Conservation (phyloP, 2,888 invertebrate species). For the Cheilosia grossa region DNA sequence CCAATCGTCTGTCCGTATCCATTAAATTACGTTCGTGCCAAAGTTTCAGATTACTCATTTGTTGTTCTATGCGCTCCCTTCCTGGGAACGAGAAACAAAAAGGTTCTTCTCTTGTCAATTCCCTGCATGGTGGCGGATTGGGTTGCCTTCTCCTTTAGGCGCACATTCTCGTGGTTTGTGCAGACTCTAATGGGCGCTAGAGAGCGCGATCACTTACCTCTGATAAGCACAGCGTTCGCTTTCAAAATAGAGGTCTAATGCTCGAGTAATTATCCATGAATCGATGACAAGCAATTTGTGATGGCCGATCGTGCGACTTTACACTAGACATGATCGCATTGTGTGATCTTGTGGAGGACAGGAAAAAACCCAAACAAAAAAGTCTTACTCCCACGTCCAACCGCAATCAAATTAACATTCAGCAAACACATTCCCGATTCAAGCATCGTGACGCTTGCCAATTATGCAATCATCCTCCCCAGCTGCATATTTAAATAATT, state of each 20-base stretch:
- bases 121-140: constrained; percentile 33
- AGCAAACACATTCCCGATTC: constrained; percentile 51
- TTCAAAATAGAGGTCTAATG: constrained; percentile 51
- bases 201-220: constrained; percentile 62
- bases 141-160: constrained; percentile 28
- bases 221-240: constrained; percentile 61
- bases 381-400: constrained; percentile 37
- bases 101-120: constrained; percentile 72
- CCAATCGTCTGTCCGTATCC: constrained; percentile 59
- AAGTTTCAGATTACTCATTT: constrained; percentile 73
- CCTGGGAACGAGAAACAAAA: constrained; percentile 52
- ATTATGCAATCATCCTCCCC: constrained; percentile 66
- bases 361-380: constrained; percentile 26
- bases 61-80: constrained; percentile 33
- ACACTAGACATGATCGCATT: constrained; percentile 35
- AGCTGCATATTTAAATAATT: constrained; percentile 65
- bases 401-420: constrained; percentile 63
- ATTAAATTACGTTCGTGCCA: constrained; percentile 72
- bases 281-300: constrained; percentile 73
- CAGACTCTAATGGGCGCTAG: constrained; percentile 58
- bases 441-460: constrained; percentile 19
- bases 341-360: constrained; percentile 25
- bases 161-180: constrained; percentile 44
- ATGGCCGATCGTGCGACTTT: constrained; percentile 53
- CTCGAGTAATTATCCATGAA: constrained; percentile 71